phyloP scores from a whole-genome alignment of 2,888 invertebrate species.

The Orgyia antiqua region DNA sequence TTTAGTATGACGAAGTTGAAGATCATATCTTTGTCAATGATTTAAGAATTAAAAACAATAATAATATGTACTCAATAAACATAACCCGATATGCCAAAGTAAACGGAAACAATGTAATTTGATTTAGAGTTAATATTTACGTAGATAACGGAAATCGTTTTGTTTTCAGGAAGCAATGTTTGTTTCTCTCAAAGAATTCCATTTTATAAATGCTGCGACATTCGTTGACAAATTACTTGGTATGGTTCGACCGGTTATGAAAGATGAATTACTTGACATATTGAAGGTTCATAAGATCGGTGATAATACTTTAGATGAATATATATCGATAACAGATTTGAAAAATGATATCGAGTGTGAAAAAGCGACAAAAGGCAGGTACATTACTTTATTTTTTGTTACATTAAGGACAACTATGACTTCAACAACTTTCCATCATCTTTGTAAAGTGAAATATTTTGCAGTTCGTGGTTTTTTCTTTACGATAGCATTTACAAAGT shows the following conservation, averaged over 20 bases:
- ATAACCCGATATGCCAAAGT: too few species aligned
- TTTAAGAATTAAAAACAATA: too few species aligned
- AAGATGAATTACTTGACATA: conserved; percentile 77
- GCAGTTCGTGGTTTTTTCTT: too few species aligned
- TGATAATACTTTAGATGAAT: conserved; percentile 64
- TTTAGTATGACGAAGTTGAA: neutral
- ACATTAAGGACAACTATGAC: too few species aligned
- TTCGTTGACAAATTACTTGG: conserved; percentile 82
- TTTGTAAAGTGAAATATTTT: too few species aligned
- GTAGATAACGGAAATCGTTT: conserved; percentile 3
- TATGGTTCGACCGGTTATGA: conserved; percentile 84
- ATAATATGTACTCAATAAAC: too few species aligned
- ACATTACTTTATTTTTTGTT: too few species aligned
- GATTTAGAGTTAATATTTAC: conserved; percentile 3
- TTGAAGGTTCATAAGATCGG: conserved; percentile 71
- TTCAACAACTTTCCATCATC: too few species aligned
- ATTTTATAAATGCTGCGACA: conserved; percentile 82
- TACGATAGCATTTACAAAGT: too few species aligned
- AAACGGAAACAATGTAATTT: neutral
- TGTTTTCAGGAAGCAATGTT: conserved; percentile 80
- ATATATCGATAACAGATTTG: conserved; percentile 73
- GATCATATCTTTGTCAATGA: too few species aligned
- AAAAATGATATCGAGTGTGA: conserved; percentile 78
- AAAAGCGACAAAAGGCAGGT: conserved; percentile 38
- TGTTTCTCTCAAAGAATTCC: conserved; percentile 79